Percentiles rank a stretch among this genome's conserved stretches.
phyloP scores from a whole-genome alignment of 2,888 invertebrate species.

The Mechanitis messenoides region DNA sequence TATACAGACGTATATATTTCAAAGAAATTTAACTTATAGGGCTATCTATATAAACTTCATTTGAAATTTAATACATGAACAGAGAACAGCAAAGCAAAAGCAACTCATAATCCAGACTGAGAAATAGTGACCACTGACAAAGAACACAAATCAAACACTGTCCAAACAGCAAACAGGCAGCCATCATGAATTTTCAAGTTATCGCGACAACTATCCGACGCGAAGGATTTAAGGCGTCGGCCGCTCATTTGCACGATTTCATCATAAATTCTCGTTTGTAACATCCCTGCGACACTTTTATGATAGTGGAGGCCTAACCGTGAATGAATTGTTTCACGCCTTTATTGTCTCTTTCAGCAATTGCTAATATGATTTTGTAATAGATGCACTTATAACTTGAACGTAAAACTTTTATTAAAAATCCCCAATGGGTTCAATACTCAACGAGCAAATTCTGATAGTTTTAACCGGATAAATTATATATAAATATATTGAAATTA shows the following conservation, averaged over 20 bases:
- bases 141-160: slow-evolving; percentile 28
- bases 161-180: slow-evolving; percentile 33
- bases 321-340: slow-evolving; percentile 25
- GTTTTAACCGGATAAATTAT: no score
- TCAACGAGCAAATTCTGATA: no score
- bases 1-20: no score
- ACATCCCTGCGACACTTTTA: slow-evolving; percentile 68
- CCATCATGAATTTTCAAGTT: slow-evolving; percentile 54
- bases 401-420: no score
- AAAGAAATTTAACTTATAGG: no score
- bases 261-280: slow-evolving; percentile 70
- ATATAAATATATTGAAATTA: no score
- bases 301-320: slow-evolving; percentile 46
- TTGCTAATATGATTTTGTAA: neutral
- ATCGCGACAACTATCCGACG: slow-evolving; percentile 58
- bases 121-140: slow-evolving; percentile 20
- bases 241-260: slow-evolving; percentile 67
- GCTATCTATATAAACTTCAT: no score
- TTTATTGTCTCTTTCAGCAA: slow-evolving; percentile 8
- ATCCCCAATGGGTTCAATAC: no score
- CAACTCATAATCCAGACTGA: slow-evolving; percentile 11
- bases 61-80: no score
- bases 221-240: slow-evolving; percentile 58
- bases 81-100: neutral
- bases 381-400: no score